Percentiles rank a stretch among this genome's conserved stretches.
Conservation (phyloP, 2,888 invertebrate species). For the Branchipolynoe longqiensis region DNA sequence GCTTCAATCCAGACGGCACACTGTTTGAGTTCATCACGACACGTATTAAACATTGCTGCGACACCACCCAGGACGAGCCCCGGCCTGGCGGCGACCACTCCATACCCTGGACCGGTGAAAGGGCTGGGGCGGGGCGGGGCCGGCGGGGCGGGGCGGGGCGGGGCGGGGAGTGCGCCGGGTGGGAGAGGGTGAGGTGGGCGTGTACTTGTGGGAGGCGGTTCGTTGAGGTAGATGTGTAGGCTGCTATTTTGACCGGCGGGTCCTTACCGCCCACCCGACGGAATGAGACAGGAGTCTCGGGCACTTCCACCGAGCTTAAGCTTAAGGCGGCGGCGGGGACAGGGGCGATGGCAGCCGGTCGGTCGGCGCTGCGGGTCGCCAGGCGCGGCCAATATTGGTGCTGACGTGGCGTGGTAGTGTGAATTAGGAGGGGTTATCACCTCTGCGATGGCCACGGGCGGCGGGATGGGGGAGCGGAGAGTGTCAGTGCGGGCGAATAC, state of each 20-base stretch:
- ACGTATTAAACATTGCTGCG: too few relatives aligned
- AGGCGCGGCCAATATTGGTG: conserved; percentile 3
- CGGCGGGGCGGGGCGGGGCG: not conserved
- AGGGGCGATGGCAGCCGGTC: too few relatives aligned
- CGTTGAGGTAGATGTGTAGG: conserved; percentile 1
- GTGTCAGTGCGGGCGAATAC: not conserved
- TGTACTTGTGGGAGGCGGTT: conserved; percentile 1
- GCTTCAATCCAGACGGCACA: conserved; percentile 15
- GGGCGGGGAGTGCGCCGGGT: not conserved
- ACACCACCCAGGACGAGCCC: not conserved
- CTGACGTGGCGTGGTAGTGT: not conserved
- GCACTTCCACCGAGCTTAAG: conserved; percentile 10
- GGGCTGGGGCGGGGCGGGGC: not conserved
- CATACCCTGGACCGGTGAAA: too few relatives aligned
- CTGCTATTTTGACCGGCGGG: not conserved
- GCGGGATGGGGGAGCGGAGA: not conserved
- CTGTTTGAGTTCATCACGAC: conserved; percentile 39
- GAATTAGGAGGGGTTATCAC: not conserved
- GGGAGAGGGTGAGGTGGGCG: not conserved
- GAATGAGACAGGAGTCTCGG: not conserved
- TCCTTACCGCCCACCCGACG: not conserved
- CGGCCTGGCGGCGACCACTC: not conserved
- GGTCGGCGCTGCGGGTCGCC: not conserved
- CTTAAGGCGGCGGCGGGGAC: too few relatives aligned
- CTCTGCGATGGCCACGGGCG: not conserved